Evolutionary conservation across 2,888 invertebrate species (phyloP).

Genomic region (Rhodophaea formosa): DNA sequence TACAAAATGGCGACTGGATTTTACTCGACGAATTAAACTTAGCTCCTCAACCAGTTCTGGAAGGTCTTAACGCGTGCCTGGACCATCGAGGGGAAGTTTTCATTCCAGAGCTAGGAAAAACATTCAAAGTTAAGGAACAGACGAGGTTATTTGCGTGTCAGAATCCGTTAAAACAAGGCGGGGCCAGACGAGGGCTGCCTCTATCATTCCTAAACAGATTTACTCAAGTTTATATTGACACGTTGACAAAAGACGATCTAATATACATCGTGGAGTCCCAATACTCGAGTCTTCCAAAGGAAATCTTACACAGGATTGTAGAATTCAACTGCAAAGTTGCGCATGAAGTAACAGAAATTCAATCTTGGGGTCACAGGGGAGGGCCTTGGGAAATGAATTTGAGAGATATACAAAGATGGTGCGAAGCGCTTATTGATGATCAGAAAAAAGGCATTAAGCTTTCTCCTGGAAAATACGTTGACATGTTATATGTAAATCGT

Average conservation of each 20-base stretch:
- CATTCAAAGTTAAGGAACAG: slow-evolving; percentile 87
- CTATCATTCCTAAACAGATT: slow-evolving; percentile 98
- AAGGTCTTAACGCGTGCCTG: slow-evolving; percentile 98
- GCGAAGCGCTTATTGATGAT: slow-evolving; percentile 84
- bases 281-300: slow-evolving; percentile 82
- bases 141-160: slow-evolving; percentile 98
- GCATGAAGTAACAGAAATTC: slow-evolving; percentile 82
- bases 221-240: slow-evolving; percentile 90
- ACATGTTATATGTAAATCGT: slow-evolving; percentile 91
- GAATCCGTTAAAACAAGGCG: slow-evolving; percentile 97
- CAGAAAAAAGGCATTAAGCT: slow-evolving; percentile 42
- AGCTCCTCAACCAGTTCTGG: slow-evolving; percentile 98
- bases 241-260: slow-evolving; percentile 84
- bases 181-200: slow-evolving; percentile 96
- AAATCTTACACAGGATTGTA: slow-evolving; percentile 86
- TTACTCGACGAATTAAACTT: slow-evolving; percentile 98
- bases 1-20: slow-evolving; percentile 97
- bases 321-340: slow-evolving; percentile 87
- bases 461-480: slow-evolving; percentile 83
- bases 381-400: slow-evolving; percentile 99
- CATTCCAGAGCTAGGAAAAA: slow-evolving; percentile 95
- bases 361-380: slow-evolving; percentile 89
- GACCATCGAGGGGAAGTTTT: slow-evolving; percentile 98
- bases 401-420: slow-evolving; percentile 96
- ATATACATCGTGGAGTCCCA: slow-evolving; percentile 84